Evolutionary conservation across 2,888 invertebrate genomes (phyloP).

Genomic region (Eremobia ochroleuca): DNA sequence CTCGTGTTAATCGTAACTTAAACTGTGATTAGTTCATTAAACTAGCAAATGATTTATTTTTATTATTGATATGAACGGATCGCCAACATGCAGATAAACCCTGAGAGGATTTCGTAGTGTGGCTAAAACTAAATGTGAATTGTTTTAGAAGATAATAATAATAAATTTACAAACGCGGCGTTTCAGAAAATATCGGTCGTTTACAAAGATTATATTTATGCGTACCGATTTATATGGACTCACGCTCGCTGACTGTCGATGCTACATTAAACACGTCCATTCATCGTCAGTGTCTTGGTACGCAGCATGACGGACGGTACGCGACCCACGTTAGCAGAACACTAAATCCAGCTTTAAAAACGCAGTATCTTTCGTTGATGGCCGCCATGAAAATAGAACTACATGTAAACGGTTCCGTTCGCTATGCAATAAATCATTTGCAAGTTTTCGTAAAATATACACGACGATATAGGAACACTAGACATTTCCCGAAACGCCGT

Average conservation of each 20-base stretch:
- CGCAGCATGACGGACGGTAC: neutral
- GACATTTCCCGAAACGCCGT: constrained; percentile 55
- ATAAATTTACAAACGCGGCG: constrained; percentile 51
- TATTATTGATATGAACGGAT: too few relatives aligned
- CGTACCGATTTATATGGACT: neutral
- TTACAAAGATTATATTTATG: neutral
- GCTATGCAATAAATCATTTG: constrained; percentile 32
- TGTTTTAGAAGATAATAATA: too few relatives aligned
- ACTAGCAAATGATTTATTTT: constrained; percentile 64
- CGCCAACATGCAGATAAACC: too few relatives aligned
- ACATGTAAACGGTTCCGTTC: neutral
- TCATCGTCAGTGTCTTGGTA: neutral
- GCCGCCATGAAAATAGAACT: neutral
- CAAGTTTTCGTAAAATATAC: constrained; percentile 37
- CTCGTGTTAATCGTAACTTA: constrained; percentile 67
- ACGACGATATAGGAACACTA: constrained; percentile 28
- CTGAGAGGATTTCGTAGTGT: too few relatives aligned
- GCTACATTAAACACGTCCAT: neutral
- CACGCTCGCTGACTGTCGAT: neutral
- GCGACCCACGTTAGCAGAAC: neutral
- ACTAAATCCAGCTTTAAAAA: neutral
- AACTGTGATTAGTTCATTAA: constrained; percentile 54
- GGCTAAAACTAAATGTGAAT: too few relatives aligned
- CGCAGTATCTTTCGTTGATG: neutral
- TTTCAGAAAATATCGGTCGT: constrained; percentile 42